Conservation (phyloP, 2,797 vertebrate species). For the Argentina silus region DNA sequence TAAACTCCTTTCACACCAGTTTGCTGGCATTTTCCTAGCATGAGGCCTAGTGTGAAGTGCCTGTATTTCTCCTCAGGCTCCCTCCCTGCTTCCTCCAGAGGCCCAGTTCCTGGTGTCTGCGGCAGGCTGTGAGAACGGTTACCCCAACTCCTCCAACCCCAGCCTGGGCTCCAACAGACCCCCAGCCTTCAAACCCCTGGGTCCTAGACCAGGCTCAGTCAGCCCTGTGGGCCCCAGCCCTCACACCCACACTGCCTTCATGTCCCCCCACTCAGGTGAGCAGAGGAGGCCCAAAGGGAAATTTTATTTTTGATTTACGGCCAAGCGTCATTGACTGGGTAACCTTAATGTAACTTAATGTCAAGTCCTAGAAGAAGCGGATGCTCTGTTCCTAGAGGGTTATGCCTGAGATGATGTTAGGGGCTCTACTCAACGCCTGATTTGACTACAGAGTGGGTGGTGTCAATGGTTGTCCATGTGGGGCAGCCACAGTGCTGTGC, state of each 20-base stretch:
- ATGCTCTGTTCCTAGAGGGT: background rate
- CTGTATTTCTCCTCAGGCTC: constrained; percentile 65
- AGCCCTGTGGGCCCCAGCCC: constrained; percentile 56
- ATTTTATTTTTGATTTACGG: background rate
- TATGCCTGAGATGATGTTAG: background rate
- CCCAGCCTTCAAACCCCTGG: constrained; percentile 72
- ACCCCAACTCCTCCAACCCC: constrained; percentile 69
- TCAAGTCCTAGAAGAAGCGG: no score
- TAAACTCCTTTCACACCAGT: no score
- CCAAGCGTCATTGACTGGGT: background rate
- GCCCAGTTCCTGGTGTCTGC: constrained; percentile 75
- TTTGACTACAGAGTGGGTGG: background rate
- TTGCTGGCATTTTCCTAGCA: no score
- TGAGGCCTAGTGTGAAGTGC: background rate
- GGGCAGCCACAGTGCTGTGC: constrained; percentile 30
- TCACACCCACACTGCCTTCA: constrained; percentile 69
- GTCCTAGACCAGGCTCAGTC: constrained; percentile 68
- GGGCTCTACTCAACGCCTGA: background rate
- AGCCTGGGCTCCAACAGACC: constrained; percentile 69
- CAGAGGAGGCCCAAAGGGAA: no score
- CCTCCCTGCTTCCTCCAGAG: constrained; percentile 78
- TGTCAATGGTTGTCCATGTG: background rate
- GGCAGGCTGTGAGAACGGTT: constrained; percentile 73
- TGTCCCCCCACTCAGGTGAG: constrained; percentile 76
- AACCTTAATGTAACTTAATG: no score